A percentile compares a stretch with the other conserved stretches of the same genome.
Evolutionary conservation across 2,797 vertebrate genomes (phyloP).

Genomic region (Bradypodion pumilum): DNA sequence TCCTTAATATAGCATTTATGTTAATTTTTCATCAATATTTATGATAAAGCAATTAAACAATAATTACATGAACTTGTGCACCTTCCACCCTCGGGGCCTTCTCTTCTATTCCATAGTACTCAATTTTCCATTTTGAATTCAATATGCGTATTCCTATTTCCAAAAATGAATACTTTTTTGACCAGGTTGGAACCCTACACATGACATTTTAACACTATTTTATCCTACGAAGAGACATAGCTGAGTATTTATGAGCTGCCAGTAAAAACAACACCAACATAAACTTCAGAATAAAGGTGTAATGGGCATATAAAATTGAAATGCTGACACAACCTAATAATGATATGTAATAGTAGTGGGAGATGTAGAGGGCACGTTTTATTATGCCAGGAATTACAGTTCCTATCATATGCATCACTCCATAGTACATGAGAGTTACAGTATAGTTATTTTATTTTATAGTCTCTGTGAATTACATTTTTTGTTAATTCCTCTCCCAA

Average conservation of each 20-base stretch:
- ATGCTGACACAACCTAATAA: constrained; percentile 62
- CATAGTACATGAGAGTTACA: constrained; percentile 49
- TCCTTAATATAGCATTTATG: too few relatives aligned
- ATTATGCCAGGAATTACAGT: constrained; percentile 48
- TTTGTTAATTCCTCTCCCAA: constrained; percentile 26
- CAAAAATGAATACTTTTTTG: too few relatives aligned
- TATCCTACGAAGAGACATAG: constrained; percentile 44
- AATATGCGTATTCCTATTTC: too few relatives aligned
- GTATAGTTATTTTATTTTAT: constrained; percentile 53
- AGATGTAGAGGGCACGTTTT: constrained; percentile 58
- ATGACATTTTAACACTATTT: constrained; percentile 16
- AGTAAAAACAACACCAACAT: constrained; percentile 14
- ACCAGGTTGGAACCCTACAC: too few relatives aligned
- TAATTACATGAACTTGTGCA: too few relatives aligned
- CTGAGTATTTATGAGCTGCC: constrained; percentile 31
- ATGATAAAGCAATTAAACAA: too few relatives aligned
- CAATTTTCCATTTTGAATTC: too few relatives aligned
- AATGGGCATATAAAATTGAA: constrained; percentile 66
- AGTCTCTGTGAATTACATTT: constrained; percentile 24
- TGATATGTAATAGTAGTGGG: constrained; percentile 55
- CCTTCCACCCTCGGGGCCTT: too few relatives aligned
- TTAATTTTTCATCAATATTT: too few relatives aligned
- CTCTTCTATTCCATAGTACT: too few relatives aligned
- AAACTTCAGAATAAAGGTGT: constrained; percentile 49
- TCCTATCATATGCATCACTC: constrained; percentile 1